phyloP scores from a whole-genome alignment of 2,113 vertebrate genomes.

The Spilogale gracilis region DNA sequence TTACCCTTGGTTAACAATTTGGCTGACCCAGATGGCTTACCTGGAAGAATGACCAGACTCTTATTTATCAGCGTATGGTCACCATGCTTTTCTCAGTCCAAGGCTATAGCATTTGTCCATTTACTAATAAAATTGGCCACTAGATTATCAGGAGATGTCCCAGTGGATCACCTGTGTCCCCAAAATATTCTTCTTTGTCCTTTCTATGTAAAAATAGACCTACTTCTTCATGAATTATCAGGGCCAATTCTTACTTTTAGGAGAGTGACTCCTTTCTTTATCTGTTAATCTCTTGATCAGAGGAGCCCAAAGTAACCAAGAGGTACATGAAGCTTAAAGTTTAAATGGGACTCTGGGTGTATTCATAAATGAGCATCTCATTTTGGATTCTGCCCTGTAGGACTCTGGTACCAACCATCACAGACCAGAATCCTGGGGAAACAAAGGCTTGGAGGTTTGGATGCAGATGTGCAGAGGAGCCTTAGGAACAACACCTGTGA shows the following conservation, averaged over 20 bases:
- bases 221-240: background rate
- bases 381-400: background rate
- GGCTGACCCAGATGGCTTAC: background rate
- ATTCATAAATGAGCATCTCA: background rate
- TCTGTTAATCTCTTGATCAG: background rate
- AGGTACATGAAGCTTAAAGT: background rate
- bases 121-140: background rate
- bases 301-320: background rate
- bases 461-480: background rate
- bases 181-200: background rate
- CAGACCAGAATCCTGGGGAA: background rate
- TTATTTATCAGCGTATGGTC: background rate
- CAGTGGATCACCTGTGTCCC: background rate
- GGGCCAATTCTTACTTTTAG: background rate
- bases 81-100: background rate
- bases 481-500: background rate
- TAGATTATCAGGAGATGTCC: background rate
- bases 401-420: background rate
- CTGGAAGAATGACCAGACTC: background rate
- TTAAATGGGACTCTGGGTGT: background rate
- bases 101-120: background rate
- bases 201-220: background rate
- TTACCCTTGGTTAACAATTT: background rate
- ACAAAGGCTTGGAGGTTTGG: background rate
- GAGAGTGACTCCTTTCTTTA: background rate